Evolutionary conservation across 1,140 invertebrate species (phyloP).

Genomic region (Bradynema listronoti): DNA sequence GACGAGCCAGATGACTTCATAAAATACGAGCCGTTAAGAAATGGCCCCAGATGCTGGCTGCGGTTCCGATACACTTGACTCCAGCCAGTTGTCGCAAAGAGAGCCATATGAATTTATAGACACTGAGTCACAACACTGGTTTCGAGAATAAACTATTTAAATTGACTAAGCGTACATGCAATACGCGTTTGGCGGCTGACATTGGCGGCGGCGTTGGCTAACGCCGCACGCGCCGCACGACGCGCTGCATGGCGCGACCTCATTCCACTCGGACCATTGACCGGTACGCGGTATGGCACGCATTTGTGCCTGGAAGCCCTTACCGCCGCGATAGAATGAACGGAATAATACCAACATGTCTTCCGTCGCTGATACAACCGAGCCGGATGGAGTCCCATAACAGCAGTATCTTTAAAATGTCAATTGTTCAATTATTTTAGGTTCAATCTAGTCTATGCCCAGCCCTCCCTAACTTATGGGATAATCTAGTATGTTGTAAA

Average conservation of each 20-base stretch:
- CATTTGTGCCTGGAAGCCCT: conserved; percentile 53
- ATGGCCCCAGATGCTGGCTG: too few relatives aligned
- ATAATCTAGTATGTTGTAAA: too few relatives aligned
- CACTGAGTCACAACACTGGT: conserved; percentile 30
- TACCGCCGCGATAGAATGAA: conserved; percentile 56
- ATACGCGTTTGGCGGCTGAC: conserved; percentile 36
- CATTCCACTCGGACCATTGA: conserved; percentile 43
- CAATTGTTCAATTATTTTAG: too few relatives aligned
- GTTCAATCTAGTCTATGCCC: too few relatives aligned
- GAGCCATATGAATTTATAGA: too few relatives aligned
- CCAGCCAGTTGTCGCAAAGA: too few relatives aligned
- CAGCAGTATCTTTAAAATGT: conserved; percentile 50
- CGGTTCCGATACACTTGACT: too few relatives aligned
- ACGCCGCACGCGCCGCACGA: conserved; percentile 52
- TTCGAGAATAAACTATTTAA: conserved; percentile 16
- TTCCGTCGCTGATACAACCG: conserved; percentile 52
- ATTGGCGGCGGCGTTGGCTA: conserved; percentile 40
- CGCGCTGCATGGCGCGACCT: conserved; percentile 48
- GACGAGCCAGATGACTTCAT: too few relatives aligned
- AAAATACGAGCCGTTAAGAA: too few relatives aligned
- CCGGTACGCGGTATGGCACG: conserved; percentile 41
- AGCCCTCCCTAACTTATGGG: too few relatives aligned
- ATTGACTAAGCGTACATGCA: conserved; percentile 56
- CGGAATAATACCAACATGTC: conserved; percentile 57
- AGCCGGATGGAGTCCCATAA: conserved; percentile 48